Conservation (phyloP, 2,113 vertebrate species). For the Corythoichthys haematopterus region DNA sequence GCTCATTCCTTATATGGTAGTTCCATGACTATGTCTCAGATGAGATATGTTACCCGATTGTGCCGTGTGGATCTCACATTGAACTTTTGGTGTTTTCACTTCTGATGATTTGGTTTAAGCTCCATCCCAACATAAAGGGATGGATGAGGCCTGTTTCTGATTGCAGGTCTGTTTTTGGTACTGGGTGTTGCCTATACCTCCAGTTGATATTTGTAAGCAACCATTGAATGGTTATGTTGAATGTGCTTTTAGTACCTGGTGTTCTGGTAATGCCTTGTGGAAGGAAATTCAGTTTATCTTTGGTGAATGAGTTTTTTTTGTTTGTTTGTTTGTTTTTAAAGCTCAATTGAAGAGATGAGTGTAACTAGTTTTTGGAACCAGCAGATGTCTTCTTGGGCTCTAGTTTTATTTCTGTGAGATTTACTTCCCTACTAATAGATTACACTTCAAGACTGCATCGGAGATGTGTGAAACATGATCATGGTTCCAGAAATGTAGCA, state of each 20-base stretch:
- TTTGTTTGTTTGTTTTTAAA: neutral
- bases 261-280: neutral
- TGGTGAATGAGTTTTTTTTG: too few species aligned
- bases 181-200: neutral
- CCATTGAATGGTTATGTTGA: neutral
- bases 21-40: too few species aligned
- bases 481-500: neutral
- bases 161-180: neutral
- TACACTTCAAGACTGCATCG: neutral
- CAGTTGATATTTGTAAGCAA: neutral
- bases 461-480: neutral
- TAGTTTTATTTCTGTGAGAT: too few species aligned
- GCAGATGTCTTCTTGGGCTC: too few species aligned
- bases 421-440: too few species aligned
- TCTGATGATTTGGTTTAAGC: too few species aligned
- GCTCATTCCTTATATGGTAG: too few species aligned
- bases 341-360: neutral
- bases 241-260: neutral
- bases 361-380: too few species aligned
- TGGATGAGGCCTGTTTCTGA: neutral
- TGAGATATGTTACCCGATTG: too few species aligned
- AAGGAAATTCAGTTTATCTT: neutral
- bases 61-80: too few species aligned
- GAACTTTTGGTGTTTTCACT: too few species aligned
- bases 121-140: too few species aligned